phyloP scores from a whole-genome alignment of 2,888 invertebrate genomes.

The Serrognathus titanus region DNA sequence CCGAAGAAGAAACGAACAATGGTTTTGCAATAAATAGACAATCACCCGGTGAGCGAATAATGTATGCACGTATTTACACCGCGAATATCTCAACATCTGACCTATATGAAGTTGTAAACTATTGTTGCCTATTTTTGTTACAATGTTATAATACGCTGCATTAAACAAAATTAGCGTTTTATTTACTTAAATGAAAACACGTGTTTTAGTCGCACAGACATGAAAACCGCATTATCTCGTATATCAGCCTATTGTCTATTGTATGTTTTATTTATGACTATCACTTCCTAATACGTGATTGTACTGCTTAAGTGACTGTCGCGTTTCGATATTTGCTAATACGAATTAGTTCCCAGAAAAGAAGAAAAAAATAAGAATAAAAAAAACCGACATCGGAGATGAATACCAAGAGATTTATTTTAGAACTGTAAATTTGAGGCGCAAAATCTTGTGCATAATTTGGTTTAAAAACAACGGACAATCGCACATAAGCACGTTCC shows the following conservation, averaged over 20 bases:
- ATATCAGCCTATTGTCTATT: conserved; percentile 29
- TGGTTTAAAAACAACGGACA: neutral
- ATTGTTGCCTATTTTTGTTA: neutral
- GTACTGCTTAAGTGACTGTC: conserved; percentile 21
- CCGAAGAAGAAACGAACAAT: no score
- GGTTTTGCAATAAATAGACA: no score
- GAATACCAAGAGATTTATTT: no score
- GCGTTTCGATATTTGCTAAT: neutral
- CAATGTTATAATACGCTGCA: neutral
- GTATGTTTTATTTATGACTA: conserved; percentile 28
- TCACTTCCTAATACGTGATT: conserved; percentile 34
- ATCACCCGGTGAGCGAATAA: neutral
- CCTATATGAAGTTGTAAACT: neutral
- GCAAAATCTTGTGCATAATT: neutral
- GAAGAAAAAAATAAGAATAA: neutral
- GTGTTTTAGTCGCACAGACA: conserved; percentile 15
- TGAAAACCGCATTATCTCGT: conserved; percentile 23
- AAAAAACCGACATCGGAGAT: no score
- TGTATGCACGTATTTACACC: neutral
- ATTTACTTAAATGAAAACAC: conserved; percentile 5
- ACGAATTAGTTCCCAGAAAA: neutral
- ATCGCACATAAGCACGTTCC: no score
- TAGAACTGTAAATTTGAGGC: no score
- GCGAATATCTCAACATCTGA: neutral
- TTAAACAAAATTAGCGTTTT: conserved; percentile 1